Base-by-base conservation (phyloP, 2,888 invertebrate genomes). In the Agelastica alni region DNA sequence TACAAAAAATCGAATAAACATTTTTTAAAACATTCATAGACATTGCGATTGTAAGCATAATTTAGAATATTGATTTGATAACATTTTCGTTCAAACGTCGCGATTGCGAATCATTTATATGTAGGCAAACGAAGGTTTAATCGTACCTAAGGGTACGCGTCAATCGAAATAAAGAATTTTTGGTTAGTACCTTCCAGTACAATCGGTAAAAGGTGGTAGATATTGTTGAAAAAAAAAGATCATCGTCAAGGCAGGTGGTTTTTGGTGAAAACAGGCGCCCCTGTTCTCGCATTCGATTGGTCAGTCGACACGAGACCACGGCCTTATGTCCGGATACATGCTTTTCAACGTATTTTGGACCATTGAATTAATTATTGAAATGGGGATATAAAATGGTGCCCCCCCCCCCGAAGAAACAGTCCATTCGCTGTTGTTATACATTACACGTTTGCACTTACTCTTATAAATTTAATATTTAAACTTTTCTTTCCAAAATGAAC, bases 211-310 rank as follows among this genome's bases (percentile, higher is more conserved):
- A n/a, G n/a, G n/a, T n/a, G 30, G 32, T 42, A 44, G 54, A 49
- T 53, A 63, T 62, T 59, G 59, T 61, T 63, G 66, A 61, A 61
- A 61, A 63, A 51, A 53, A 59, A 59, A 67, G 65, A 68, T 64
- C 63, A 62, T 66, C 64, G 59, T 60, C 61, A 62, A 68, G 75
- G 67, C 73, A 74, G 73, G 74, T 74, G 73, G 73, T 71, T 71
- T 68, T 68, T 59, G 68, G 62, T 59, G 69, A 65, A 63, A 66
- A 71, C 72, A 69, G 73, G 71, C 71, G 71, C 67, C 67, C 66
- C 65, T 53, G 59, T 66, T 61, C 69, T 64, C 61, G 51, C 41
- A 59, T 64, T 66, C 62, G 65, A 75, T 75, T 75, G 75, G 75
- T 63, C 65, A 66, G 58, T 61, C 59, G 71, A 70, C 72, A 72